Evolutionary conservation across 2,888 invertebrate genomes (phyloP).

Genomic region (Pedicia rivosa): DNA sequence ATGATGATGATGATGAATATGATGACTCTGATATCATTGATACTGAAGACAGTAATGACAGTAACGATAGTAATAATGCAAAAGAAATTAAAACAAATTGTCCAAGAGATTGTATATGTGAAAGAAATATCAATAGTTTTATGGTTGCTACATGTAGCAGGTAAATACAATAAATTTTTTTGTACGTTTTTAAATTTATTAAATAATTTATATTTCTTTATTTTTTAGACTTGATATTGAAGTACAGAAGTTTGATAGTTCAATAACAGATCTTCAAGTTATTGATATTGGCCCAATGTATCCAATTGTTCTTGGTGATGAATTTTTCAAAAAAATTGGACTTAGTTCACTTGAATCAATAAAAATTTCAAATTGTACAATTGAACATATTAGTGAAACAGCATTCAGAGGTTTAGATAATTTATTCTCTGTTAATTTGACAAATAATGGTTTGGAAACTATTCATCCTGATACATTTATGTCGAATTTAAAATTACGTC

Average conservation of each 20-base stretch:
- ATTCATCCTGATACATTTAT: slow-evolving; percentile 56
- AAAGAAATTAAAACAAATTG: slow-evolving; percentile 38
- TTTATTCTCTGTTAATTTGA: slow-evolving; percentile 50
- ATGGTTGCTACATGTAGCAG: slow-evolving; percentile 49
- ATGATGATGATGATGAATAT: slow-evolving; percentile 21
- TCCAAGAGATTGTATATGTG: slow-evolving; percentile 45
- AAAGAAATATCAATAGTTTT: slow-evolving; percentile 39
- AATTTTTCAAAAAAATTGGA: slow-evolving; percentile 43
- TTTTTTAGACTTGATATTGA: slow-evolving; percentile 38
- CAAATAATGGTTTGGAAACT: slow-evolving; percentile 46
- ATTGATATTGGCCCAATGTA: slow-evolving; percentile 41
- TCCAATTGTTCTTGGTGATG: slow-evolving; percentile 41
- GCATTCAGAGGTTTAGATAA: slow-evolving; percentile 53
- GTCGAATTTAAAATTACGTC: slow-evolving; percentile 44
- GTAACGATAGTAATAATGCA: slow-evolving; percentile 27
- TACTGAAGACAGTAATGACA: slow-evolving; percentile 4
- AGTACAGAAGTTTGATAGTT: slow-evolving; percentile 47
- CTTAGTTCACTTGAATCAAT: slow-evolving; percentile 48
- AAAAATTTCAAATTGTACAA: slow-evolving; percentile 51
- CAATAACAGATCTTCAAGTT: slow-evolving; percentile 48
- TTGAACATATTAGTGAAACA: slow-evolving; percentile 44
- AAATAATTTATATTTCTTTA: neutral
- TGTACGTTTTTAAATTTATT: neutral
- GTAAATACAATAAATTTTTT: slow-evolving; percentile 12
- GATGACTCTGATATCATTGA: slow-evolving; percentile 17